Percentiles rank a stretch among this genome's conserved stretches.
phyloP scores from a whole-genome alignment of 2,888 invertebrate genomes.

The Melangyna quadrimaculata region DNA sequence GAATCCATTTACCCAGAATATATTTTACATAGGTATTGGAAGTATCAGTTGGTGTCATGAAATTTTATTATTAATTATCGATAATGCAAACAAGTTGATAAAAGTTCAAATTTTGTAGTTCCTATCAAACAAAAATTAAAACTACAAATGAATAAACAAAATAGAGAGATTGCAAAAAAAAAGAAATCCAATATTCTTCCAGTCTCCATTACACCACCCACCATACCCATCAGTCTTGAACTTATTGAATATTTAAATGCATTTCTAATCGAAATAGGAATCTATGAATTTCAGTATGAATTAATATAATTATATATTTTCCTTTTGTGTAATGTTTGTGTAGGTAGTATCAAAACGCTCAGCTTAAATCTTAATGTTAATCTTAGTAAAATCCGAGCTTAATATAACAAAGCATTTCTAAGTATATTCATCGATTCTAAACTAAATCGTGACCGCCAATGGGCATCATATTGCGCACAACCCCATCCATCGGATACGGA shows the following conservation, averaged over 20 bases:
- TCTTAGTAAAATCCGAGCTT: neutral
- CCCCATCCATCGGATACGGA: neutral
- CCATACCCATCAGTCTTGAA: neutral
- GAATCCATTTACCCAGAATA: too few relatives aligned
- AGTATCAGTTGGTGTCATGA: too few relatives aligned
- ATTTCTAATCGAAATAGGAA: slow-evolving; percentile 7
- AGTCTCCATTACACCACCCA: neutral
- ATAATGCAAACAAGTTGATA: too few relatives aligned
- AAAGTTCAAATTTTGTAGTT: too few relatives aligned
- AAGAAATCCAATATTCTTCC: neutral
- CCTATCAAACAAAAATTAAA: neutral
- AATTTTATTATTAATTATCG: too few relatives aligned
- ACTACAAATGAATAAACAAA: neutral
- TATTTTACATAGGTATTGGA: too few relatives aligned
- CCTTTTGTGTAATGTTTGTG: neutral
- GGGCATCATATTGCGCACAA: slow-evolving; percentile 47
- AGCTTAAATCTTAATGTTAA: neutral
- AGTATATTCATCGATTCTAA: slow-evolving; percentile 21
- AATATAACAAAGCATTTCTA: neutral
- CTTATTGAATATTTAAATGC: slow-evolving; percentile 1
- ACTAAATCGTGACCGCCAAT: slow-evolving; percentile 55
- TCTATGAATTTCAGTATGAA: slow-evolving; percentile 4
- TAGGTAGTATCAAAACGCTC: neutral
- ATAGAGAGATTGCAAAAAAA: neutral
- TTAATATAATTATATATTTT: neutral